These are phyloP conservation scores for Meloe dianella DNA, from an alignment of 2,888 invertebrate species.

Conservation along the genomic window DNA sequence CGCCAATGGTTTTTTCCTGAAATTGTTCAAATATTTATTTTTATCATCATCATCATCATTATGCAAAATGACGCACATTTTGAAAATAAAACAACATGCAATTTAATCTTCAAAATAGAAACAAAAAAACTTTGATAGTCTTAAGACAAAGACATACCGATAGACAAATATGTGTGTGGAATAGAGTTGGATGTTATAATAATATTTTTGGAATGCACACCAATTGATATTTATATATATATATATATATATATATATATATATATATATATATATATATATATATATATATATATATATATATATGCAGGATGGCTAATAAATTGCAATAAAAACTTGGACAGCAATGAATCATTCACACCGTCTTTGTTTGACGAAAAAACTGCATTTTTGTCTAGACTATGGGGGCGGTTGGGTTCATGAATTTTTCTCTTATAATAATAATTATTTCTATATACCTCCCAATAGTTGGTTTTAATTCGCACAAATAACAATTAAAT, in stretches of 20 bases:
- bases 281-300: constrained; percentile 45
- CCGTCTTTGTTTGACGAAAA: constrained; percentile 39
- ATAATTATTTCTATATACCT: neutral
- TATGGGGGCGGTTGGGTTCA: constrained; percentile 34
- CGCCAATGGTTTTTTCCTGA: neutral
- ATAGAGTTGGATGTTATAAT: constrained; percentile 36
- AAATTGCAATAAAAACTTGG: constrained; percentile 50
- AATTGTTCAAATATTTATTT: constrained; percentile 1
- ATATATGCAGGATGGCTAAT: constrained; percentile 46
- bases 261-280: constrained; percentile 44
- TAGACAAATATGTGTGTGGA: constrained; percentile 14
- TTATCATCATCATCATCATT: neutral
- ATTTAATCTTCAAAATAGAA: no score
- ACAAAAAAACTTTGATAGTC: no score
- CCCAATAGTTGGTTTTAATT: neutral
- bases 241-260: constrained; percentile 45
- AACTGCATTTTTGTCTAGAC: constrained; percentile 45
- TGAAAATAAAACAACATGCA: neutral
- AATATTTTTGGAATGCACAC: constrained; percentile 45
- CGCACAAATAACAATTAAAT: neutral
- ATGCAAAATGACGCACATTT: neutral
- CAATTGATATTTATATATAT: constrained; percentile 30
- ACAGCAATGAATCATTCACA: constrained; percentile 49
- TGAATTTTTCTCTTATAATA: neutral
- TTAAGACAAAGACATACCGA: neutral